A percentile compares a stretch with the other conserved stretches of the same genome.
These are phyloP conservation scores for Gambusia affinis DNA, from an alignment of 2,113 vertebrate species.

Conservation along the genomic window DNA sequence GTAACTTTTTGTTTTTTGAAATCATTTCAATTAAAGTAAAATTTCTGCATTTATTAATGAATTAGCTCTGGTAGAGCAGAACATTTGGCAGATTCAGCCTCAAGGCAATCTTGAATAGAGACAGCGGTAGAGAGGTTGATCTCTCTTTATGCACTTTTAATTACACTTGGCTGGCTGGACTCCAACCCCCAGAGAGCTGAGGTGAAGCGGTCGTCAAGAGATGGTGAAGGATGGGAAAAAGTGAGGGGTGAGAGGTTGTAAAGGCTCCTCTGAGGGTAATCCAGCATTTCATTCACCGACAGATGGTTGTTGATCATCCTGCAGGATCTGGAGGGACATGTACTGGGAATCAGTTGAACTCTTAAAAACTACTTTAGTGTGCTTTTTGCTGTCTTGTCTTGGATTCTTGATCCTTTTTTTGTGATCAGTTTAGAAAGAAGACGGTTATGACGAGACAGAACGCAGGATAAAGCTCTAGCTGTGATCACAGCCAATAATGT, in stretches of 20 bases:
- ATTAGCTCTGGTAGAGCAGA: slow-evolving; percentile 30
- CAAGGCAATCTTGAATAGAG: slow-evolving; percentile 43
- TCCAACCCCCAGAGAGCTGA: slow-evolving; percentile 59
- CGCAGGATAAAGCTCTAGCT: slow-evolving; percentile 2
- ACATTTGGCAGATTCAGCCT: slow-evolving; percentile 42
- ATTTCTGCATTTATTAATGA: slow-evolving; percentile 42
- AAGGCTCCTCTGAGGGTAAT: slow-evolving; percentile 41
- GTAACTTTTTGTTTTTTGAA: neutral
- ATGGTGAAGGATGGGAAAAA: slow-evolving; percentile 11
- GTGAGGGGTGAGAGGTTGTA: slow-evolving; percentile 13
- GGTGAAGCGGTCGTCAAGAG: slow-evolving; percentile 52
- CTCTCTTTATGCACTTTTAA: slow-evolving; percentile 75
- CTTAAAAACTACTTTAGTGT: neutral
- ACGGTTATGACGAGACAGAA: slow-evolving; percentile 28
- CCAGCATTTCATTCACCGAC: slow-evolving; percentile 55
- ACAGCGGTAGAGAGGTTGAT: slow-evolving; percentile 62
- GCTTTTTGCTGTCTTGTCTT: slow-evolving; percentile 4
- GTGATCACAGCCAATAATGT: slow-evolving; percentile 1
- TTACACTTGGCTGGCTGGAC: slow-evolving; percentile 70
- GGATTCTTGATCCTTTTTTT: slow-evolving; percentile 15
- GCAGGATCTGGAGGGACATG: slow-evolving; percentile 33
- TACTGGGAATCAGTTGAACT: slow-evolving; percentile 20
- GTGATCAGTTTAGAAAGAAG: slow-evolving; percentile 29
- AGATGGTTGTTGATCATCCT: slow-evolving; percentile 58
- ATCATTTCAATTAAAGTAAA: slow-evolving; percentile 39